Evolutionary conservation across 1,140 invertebrate genomes (phyloP).

Genomic region (Teleogryllus occipitalis): DNA sequence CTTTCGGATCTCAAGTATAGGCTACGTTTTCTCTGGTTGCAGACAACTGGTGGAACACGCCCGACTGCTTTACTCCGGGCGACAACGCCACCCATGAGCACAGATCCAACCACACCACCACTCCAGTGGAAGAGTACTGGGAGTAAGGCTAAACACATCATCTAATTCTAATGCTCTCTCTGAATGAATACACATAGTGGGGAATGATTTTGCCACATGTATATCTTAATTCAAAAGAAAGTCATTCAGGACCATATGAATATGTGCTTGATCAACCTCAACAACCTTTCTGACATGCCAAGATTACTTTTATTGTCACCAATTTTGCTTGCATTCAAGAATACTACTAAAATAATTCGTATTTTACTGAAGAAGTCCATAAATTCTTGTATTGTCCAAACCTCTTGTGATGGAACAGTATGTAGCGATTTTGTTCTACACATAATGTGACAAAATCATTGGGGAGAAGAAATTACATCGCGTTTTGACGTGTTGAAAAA

Average conservation of each 20-base stretch:
- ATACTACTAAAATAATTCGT: background rate
- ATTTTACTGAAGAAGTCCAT: too few species aligned
- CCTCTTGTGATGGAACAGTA: background rate
- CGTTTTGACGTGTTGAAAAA: too few species aligned
- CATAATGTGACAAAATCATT: too few species aligned
- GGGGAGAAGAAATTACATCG: too few species aligned
- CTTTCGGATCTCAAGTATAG: background rate
- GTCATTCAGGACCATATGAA: background rate
- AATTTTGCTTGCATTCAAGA: background rate
- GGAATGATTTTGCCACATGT: background rate
- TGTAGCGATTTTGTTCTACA: background rate
- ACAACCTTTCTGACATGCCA: background rate
- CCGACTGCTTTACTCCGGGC: constrained; percentile 36
- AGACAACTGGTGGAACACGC: constrained; percentile 51
- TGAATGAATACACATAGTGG: background rate
- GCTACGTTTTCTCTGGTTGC: constrained; percentile 26
- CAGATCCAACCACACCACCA: constrained; percentile 31
- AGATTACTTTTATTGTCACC: background rate
- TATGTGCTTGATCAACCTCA: background rate
- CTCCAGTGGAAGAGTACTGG: constrained; percentile 56
- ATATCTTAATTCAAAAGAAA: background rate
- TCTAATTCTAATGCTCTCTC: background rate
- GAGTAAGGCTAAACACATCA: constrained; percentile 40
- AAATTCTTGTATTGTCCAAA: background rate
- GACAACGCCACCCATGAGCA: constrained; percentile 27